Evolutionary conservation across 2,797 vertebrate species (phyloP).

Genomic region (Dermochelys coriacea): DNA sequence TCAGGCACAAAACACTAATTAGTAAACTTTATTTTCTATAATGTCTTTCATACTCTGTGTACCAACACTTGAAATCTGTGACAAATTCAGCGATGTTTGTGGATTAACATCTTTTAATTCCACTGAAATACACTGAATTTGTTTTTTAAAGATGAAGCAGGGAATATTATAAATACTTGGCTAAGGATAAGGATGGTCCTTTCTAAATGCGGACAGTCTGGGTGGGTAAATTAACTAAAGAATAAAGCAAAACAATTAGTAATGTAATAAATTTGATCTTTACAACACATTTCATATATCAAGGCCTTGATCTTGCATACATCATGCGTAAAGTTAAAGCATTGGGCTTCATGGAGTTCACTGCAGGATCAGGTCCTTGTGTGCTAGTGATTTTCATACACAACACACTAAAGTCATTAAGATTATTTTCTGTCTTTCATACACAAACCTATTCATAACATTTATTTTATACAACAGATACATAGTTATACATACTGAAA

Average conservation of each 20-base stretch:
- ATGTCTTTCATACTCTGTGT: not conserved
- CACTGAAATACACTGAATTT: not conserved
- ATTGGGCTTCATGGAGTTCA: not conserved
- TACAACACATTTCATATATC: not conserved
- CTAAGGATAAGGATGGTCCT: not conserved
- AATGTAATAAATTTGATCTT: not conserved
- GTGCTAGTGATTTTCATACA: not conserved
- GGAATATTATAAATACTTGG: not conserved
- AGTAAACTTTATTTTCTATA: not conserved
- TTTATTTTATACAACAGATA: not conserved
- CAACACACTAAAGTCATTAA: not conserved
- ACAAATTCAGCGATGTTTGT: not conserved
- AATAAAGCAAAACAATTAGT: not conserved
- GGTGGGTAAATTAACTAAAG: not conserved
- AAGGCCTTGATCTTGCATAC: not conserved
- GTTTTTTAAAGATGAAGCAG: not conserved
- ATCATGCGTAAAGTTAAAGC: not conserved
- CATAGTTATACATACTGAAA: not conserved
- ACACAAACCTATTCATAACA: not conserved
- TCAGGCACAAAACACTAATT: not conserved
- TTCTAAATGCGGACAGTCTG: not conserved
- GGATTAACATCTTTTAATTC: not conserved
- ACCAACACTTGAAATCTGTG: not conserved
- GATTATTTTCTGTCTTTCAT: not conserved
- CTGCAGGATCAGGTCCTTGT: not conserved